Conservation (phyloP, 1,140 invertebrate genomes). For the Phthorimaea operculella region DNA sequence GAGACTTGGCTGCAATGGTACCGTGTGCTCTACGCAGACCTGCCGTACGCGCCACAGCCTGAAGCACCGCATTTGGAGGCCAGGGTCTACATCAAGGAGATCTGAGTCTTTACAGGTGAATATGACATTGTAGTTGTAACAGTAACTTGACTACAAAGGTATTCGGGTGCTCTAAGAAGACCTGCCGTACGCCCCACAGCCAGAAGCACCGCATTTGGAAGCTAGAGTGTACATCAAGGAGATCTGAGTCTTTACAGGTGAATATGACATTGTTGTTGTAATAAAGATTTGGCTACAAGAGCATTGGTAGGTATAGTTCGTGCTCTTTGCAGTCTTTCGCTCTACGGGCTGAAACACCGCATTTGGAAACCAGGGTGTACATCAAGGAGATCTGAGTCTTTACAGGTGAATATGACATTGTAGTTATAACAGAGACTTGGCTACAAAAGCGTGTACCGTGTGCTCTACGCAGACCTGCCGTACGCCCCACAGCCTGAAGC, state of each 20-base stretch:
- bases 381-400: constrained; percentile 46
- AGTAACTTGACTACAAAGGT: constrained; percentile 76
- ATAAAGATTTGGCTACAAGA: no score
- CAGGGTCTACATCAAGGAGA: constrained; percentile 50
- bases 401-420: no score
- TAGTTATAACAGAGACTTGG: constrained; percentile 44
- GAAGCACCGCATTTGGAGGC: constrained; percentile 45
- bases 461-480: constrained; percentile 68
- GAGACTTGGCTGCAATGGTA: constrained; percentile 71
- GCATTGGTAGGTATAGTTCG: constrained; percentile 69
- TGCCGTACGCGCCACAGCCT: constrained; percentile 48
- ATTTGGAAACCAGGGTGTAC: constrained; percentile 49
- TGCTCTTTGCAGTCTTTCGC: constrained; percentile 65
- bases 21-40: constrained; percentile 69
- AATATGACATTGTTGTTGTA: no score
- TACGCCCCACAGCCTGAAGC: constrained; percentile 45
- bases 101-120: constrained; percentile 23
- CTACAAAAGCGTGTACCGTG: constrained; percentile 71
- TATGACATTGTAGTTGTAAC: no score
- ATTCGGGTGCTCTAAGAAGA: constrained; percentile 70
- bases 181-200: constrained; percentile 45
- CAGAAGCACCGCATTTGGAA: constrained; percentile 42
- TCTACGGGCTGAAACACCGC: constrained; percentile 44
- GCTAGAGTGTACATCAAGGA: constrained; percentile 56
- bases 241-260: constrained; percentile 29